These are phyloP conservation scores for Aegithalos caudatus DNA, from an alignment of 2,113 vertebrate species.

Conservation along the genomic window DNA sequence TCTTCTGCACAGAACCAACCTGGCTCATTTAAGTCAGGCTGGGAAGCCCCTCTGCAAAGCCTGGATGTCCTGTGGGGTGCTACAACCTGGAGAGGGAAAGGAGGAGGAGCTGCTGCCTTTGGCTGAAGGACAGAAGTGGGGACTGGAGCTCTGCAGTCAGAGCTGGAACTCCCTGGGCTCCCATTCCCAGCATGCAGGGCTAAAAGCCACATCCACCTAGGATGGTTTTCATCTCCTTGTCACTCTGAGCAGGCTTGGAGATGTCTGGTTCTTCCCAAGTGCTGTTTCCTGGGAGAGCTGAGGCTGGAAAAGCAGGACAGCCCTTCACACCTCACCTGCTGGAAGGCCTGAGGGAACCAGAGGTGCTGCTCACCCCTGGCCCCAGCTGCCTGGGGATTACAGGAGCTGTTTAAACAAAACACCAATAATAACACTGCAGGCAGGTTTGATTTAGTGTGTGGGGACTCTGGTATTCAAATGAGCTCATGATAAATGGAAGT, in stretches of 20 bases:
- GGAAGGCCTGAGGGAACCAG: background rate
- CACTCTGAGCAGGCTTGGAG: fast-evolving
- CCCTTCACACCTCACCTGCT: background rate
- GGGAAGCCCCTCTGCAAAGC: background rate
- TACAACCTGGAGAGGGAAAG: too few species aligned
- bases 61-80: too few species aligned
- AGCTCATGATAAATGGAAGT: background rate
- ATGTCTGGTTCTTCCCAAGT: background rate
- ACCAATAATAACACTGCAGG: background rate
- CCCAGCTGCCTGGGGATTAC: background rate
- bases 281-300: background rate
- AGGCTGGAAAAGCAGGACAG: background rate
- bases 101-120: background rate
- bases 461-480: background rate
- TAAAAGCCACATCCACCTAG: background rate
- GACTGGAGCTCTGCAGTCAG: background rate
- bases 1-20: background rate
- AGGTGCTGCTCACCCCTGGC: background rate
- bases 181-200: background rate
- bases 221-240: background rate
- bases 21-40: background rate
- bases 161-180: background rate
- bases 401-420: background rate
- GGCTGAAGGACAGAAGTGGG: background rate
- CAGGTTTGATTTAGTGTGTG: background rate